phyloP scores from a whole-genome alignment of 1,140 invertebrate genomes.

The Tetranychus cinnabarinus region DNA sequence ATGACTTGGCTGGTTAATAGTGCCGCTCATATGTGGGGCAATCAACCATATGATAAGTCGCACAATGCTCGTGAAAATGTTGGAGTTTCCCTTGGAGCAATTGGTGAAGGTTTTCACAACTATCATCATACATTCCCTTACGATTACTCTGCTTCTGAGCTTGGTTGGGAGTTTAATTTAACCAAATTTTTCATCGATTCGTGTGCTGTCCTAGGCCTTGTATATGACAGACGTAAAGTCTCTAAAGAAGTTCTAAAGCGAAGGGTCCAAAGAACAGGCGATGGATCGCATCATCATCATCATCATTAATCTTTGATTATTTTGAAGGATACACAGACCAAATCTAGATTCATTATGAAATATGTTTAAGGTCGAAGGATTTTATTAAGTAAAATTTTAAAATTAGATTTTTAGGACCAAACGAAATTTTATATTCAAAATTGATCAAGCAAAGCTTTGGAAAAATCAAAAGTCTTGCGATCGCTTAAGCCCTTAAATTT shows the following conservation, averaged over 20 bases:
- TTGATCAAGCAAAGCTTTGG: no score
- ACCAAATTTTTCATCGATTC: constrained; percentile 34
- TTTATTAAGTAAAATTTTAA: no score
- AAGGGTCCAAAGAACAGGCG: constrained; percentile 45
- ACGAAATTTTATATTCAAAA: no score
- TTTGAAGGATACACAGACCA: no score
- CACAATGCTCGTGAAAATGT: constrained; percentile 29
- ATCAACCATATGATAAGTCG: constrained; percentile 20
- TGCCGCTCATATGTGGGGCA: constrained; percentile 27
- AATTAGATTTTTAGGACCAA: no score
- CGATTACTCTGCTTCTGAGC: constrained; percentile 67
- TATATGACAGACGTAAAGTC: constrained; percentile 64
- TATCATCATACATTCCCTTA: constrained; percentile 89
- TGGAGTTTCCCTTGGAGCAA: constrained; percentile 24
- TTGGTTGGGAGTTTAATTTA: constrained; percentile 38
- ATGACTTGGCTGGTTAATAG: constrained; percentile 72
- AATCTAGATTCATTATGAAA: no score
- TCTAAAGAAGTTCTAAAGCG: constrained; percentile 39
- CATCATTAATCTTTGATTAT: no score
- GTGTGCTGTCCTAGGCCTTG: constrained; percentile 37
- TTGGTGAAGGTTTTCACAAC: constrained; percentile 36
- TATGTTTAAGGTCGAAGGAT: no score
- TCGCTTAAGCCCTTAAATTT: no score
- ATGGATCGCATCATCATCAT: constrained; percentile 17
- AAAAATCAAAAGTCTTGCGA: no score